These are phyloP conservation scores for Ericerus pela DNA, from an alignment of 1,140 invertebrate genomes.

Conservation along the genomic window DNA sequence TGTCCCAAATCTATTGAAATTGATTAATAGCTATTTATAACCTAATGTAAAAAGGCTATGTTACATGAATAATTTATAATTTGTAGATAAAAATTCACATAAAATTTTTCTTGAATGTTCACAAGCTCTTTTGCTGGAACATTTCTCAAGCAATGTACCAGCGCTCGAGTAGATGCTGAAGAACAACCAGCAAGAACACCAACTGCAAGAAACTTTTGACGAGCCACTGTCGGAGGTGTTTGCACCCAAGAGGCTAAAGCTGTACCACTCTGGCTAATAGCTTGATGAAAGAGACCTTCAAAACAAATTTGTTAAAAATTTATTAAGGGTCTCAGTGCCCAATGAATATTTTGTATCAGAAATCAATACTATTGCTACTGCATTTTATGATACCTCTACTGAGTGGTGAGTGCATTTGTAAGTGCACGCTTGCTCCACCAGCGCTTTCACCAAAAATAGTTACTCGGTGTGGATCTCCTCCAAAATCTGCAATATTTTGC, in stretches of 20 bases:
- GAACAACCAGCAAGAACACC: conserved; percentile 40
- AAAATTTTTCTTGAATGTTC: neutral
- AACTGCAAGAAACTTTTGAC: conserved; percentile 22
- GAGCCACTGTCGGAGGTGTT: conserved; percentile 13
- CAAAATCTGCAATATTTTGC: conserved; percentile 70
- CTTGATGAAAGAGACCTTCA: conserved; percentile 41
- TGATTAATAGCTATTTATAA: neutral
- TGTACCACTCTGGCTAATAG: conserved; percentile 48
- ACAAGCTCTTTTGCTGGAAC: neutral
- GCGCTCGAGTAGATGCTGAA: conserved; percentile 15
- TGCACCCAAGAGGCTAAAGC: conserved; percentile 43
- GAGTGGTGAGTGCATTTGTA: conserved; percentile 46
- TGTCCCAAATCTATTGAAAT: neutral
- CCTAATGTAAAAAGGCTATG: neutral
- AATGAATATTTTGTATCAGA: too few relatives aligned
- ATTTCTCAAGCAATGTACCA: neutral
- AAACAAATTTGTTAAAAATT: too few relatives aligned
- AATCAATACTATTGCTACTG: too few relatives aligned
- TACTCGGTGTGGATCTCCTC: conserved; percentile 66
- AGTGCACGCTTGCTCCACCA: conserved; percentile 54
- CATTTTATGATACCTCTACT: conserved; percentile 56
- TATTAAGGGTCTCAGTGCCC: too few relatives aligned
- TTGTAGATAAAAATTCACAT: neutral
- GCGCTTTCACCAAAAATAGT: conserved; percentile 77
- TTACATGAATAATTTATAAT: too few relatives aligned